Conservation (phyloP, 1,140 invertebrate genomes). For the Pollicipes pollicipes region DNA sequence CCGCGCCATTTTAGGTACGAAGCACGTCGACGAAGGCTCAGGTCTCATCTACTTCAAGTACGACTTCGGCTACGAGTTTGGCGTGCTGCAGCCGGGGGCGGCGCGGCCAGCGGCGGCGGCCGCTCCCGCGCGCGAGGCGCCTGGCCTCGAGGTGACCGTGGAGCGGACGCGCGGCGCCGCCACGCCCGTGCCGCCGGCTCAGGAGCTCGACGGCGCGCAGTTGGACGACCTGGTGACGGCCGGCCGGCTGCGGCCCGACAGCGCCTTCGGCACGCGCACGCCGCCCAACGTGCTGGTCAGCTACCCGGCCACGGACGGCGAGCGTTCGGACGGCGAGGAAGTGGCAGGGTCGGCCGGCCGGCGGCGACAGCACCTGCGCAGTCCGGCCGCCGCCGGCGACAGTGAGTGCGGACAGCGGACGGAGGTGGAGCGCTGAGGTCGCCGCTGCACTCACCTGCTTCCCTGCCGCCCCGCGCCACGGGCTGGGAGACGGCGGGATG, state of each 20-base stretch:
- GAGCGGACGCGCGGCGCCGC: too few relatives aligned
- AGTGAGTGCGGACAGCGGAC: too few relatives aligned
- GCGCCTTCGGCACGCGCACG: not conserved
- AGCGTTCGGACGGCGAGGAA: not conserved
- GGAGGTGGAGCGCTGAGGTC: too few relatives aligned
- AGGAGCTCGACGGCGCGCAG: not conserved
- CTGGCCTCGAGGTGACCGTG: too few relatives aligned
- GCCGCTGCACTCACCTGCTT: too few relatives aligned
- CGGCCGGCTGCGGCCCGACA: not conserved
- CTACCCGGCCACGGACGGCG: not conserved
- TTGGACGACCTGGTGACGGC: not conserved
- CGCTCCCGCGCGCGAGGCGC: too few relatives aligned
- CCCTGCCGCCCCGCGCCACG: too few relatives aligned
- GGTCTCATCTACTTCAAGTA: constrained; percentile 66
- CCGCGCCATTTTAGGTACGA: constrained; percentile 39
- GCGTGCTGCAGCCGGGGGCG: constrained; percentile 48
- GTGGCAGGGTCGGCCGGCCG: not conserved
- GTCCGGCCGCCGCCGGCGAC: too few relatives aligned
- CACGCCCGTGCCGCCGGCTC: not conserved
- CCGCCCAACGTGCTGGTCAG: not conserved
- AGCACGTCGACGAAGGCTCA: constrained; percentile 53
- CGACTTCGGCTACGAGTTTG: constrained; percentile 64
- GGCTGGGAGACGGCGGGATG: too few relatives aligned
- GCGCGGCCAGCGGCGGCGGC: constrained; percentile 25
- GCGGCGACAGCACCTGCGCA: too few relatives aligned